Percentiles rank a stretch among this genome's conserved stretches.
Conservation (phyloP, 2,113 vertebrate genomes). For the Chiloscyllium plagiosum region DNA sequence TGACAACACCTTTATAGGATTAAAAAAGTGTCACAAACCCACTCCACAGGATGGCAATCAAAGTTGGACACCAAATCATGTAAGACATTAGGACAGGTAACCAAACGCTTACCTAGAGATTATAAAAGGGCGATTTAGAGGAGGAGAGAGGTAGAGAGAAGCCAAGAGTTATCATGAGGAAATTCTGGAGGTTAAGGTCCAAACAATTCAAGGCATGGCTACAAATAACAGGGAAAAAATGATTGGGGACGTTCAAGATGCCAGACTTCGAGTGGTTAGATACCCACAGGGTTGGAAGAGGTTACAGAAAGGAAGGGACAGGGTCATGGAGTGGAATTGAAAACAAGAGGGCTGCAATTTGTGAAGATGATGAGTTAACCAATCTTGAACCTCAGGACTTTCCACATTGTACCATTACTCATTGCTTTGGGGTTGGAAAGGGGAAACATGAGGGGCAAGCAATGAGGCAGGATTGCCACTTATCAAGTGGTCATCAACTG, state of each 20-base stretch:
- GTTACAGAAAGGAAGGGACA: background rate
- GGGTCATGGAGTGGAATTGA: background rate
- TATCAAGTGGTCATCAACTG: background rate
- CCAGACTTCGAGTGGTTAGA: background rate
- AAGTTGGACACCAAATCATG: background rate
- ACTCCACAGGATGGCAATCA: background rate
- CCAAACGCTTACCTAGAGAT: background rate
- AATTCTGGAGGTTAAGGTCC: background rate
- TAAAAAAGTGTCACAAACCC: background rate
- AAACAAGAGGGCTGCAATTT: background rate
- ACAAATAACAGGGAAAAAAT: background rate
- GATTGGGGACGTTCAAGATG: background rate
- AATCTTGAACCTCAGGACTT: background rate
- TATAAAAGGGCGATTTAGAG: background rate
- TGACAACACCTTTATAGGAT: background rate
- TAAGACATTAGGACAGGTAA: background rate
- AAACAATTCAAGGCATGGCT: background rate
- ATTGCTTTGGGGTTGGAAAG: background rate
- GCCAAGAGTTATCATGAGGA: background rate
- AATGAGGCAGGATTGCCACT: background rate
- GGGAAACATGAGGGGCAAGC: background rate
- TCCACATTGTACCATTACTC: background rate
- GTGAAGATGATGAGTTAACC: background rate
- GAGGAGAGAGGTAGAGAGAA: background rate
- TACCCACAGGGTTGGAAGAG: background rate